phyloP scores from a whole-genome alignment of 2,888 invertebrate genomes.

The Gymnoscelis rufifasciata region DNA sequence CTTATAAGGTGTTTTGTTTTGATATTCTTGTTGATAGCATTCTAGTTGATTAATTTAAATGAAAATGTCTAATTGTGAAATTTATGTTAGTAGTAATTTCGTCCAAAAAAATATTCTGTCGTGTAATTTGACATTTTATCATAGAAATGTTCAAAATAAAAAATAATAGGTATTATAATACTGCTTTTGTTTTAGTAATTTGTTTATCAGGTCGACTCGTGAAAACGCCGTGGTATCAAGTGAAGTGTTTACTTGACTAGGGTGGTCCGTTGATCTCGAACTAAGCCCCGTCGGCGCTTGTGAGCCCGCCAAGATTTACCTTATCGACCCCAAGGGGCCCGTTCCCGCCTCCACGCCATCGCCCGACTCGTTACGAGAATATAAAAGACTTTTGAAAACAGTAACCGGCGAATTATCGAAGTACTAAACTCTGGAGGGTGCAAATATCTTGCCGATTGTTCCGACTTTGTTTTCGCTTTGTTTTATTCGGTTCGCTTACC shows the following conservation, averaged over 20 bases:
- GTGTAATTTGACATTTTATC: no score
- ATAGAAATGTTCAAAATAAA: no score
- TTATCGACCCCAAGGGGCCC: conserved; percentile 66
- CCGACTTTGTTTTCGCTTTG: not conserved
- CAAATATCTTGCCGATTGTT: not conserved
- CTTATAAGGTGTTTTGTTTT: no score
- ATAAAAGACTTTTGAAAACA: conserved; percentile 54
- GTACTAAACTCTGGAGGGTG: conserved; percentile 31
- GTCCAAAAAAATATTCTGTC: no score
- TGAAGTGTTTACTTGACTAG: conserved; percentile 33
- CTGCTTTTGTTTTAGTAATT: not conserved
- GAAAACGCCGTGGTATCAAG: conserved; percentile 9
- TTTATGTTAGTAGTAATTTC: no score
- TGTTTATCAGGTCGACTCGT: not conserved
- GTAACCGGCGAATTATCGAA: conserved; percentile 48
- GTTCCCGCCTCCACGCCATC: conserved; percentile 36
- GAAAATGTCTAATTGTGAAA: no score
- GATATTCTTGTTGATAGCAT: no score
- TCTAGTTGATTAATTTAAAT: no score
- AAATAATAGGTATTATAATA: no score
- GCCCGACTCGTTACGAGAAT: conserved; percentile 47
- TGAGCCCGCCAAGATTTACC: conserved; percentile 61
- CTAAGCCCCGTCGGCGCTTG: conserved; percentile 53
- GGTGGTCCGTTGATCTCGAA: conserved; percentile 63
- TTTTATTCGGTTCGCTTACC: not conserved